These are phyloP conservation scores for Tenthredo scrophulariae DNA, from an alignment of 2,888 invertebrate species.

Conservation along the genomic window DNA sequence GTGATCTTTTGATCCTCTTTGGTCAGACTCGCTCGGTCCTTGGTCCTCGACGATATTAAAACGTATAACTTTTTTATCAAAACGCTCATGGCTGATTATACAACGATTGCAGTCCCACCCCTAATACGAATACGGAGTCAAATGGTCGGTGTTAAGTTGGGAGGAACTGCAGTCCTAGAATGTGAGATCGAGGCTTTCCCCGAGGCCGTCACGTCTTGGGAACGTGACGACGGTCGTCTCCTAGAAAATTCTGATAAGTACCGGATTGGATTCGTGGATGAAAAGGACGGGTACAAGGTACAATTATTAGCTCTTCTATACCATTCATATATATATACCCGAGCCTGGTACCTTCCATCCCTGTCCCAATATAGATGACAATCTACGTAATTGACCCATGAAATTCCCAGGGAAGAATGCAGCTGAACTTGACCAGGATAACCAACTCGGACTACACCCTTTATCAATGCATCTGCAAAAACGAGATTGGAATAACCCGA, in stretches of 20 bases:
- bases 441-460: conserved; percentile 85
- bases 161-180: conserved; percentile 86
- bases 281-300: conserved; percentile 80
- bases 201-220: conserved; percentile 92
- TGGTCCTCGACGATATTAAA: not conserved
- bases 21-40: not conserved
- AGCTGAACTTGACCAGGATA: conserved; percentile 87
- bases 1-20: conserved; percentile 2
- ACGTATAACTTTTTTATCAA: not conserved
- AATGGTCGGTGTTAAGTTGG: conserved; percentile 86
- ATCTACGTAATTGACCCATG: not conserved
- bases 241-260: conserved; percentile 85
- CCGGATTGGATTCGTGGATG: conserved; percentile 81
- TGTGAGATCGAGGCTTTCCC: conserved; percentile 95
- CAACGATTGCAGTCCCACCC: conserved; percentile 85
- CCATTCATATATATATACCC: conserved; percentile 58
- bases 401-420: conserved; percentile 84
- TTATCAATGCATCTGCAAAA: conserved; percentile 93
- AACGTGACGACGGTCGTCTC: conserved; percentile 87
- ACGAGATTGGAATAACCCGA: conserved; percentile 89
- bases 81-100: not conserved
- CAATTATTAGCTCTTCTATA: conserved; percentile 28
- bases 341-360: not conserved
- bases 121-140: conserved; percentile 90
- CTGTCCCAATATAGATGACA: not conserved